Percentiles rank a stretch among this genome's conserved stretches.
These are phyloP conservation scores for Lasioglossum calceatum DNA, from an alignment of 2,888 invertebrate genomes.

Conservation along the genomic window DNA sequence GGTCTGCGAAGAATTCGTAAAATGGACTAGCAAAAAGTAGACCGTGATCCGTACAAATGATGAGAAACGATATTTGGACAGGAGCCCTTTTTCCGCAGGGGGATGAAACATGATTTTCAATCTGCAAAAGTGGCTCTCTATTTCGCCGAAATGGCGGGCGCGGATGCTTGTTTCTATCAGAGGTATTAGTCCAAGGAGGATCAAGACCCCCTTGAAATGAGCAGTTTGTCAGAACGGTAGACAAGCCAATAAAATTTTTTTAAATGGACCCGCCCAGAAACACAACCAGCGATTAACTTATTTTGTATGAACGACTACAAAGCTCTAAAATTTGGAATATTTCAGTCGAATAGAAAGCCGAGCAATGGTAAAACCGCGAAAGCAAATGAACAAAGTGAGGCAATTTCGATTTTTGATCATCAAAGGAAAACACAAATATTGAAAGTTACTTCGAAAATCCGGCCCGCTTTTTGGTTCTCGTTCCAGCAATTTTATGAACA, in stretches of 20 bases:
- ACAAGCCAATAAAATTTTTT: background rate
- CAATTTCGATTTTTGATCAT: background rate
- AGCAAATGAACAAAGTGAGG: background rate
- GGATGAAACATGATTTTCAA: slow-evolving; percentile 50
- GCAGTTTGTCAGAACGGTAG: background rate
- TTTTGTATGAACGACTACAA: background rate
- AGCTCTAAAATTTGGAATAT: background rate
- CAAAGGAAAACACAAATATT: background rate
- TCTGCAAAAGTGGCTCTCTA: slow-evolving; percentile 47
- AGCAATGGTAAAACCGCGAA: background rate
- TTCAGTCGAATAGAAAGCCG: background rate
- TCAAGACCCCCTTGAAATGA: slow-evolving; percentile 6
- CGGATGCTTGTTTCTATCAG: slow-evolving; percentile 31
- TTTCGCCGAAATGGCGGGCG: slow-evolving; percentile 18
- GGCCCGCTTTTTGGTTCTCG: background rate
- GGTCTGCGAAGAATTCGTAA: slow-evolving; percentile 5
- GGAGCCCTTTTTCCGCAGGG: slow-evolving; percentile 20
- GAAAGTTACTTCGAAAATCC: background rate
- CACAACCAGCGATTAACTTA: background rate
- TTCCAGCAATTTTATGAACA: background rate
- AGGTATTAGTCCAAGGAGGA: slow-evolving; percentile 47
- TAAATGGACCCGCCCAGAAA: background rate
- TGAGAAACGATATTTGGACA: slow-evolving; percentile 46
- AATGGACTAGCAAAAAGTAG: slow-evolving; percentile 2
- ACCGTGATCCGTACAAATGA: slow-evolving; percentile 5